These are phyloP conservation scores for Myanophis thanlyinensis DNA, from an alignment of 2,113 vertebrate species.

Conservation along the genomic window DNA sequence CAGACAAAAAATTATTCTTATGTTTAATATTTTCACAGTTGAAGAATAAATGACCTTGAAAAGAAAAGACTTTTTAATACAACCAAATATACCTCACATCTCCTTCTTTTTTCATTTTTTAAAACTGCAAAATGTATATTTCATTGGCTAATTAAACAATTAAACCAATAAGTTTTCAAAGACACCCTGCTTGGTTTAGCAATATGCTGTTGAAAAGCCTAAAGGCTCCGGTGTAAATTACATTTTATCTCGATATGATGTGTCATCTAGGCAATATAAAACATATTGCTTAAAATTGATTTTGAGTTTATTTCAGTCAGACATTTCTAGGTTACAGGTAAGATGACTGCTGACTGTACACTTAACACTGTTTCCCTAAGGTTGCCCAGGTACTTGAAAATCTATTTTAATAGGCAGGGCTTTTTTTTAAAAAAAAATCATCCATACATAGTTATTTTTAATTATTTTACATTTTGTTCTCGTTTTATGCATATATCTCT, in stretches of 20 bases:
- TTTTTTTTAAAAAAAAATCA: neutral
- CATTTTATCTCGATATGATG: conserved; percentile 45
- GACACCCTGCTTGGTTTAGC: conserved; percentile 20
- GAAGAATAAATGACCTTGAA: conserved; percentile 72
- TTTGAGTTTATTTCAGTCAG: conserved; percentile 52
- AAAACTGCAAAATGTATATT: conserved; percentile 30
- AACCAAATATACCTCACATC: conserved; percentile 18
- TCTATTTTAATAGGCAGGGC: neutral
- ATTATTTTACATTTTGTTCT: conserved; percentile 35
- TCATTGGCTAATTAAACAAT: conserved; percentile 32
- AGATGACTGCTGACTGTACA: conserved; percentile 16
- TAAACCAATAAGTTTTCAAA: conserved; percentile 59
- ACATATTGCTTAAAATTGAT: conserved; percentile 53
- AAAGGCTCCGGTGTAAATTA: conserved; percentile 31
- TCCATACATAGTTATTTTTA: conserved; percentile 33
- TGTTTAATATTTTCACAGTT: conserved; percentile 28
- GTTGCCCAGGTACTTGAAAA: conserved; percentile 32
- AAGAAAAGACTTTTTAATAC: conserved; percentile 45
- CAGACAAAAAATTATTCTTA: conserved; percentile 22
- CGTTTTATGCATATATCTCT: conserved; percentile 61
- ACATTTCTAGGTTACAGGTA: conserved; percentile 41
- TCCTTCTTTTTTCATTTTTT: neutral
- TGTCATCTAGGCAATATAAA: conserved; percentile 46
- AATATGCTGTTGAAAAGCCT: conserved; percentile 49
- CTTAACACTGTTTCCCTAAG: conserved; percentile 34